Base-by-base conservation (phyloP, 2,113 vertebrate species). In the Pseudorhombus dupliciocellatus region DNA sequence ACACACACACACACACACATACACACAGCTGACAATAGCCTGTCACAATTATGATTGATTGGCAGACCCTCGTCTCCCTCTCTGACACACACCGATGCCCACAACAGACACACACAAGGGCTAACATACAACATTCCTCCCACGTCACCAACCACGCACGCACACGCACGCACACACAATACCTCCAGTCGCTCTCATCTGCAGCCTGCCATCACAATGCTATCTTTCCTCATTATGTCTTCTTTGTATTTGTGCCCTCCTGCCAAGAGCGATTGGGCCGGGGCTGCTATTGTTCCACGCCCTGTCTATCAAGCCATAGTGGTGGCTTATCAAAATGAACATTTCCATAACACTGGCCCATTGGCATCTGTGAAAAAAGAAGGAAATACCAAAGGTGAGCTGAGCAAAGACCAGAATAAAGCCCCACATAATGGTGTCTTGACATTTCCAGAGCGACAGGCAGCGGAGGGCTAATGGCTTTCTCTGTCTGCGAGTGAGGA, bases 211-310 rank as follows among this genome's bases (percentile, higher is more conserved):
- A 44, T 80, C 73, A 90, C 85, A 84, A 83, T 73, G 60, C 66
- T 80, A 89, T 90, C 87, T 87, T 61, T 70, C 61, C 83, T 88
- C 89, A 89, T 90, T 88, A 87, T 78, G 76, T 80, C 66, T 87
- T 62, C 76, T 87, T 89, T 90, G 85, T 90, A 80, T 86, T 56
- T 70, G 72, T 71, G 69, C 77, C 82, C 70, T 70, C 26, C 81
- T 72, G 87, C 84, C 84, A 70, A 56, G 80, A 88, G 72, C 30
- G 61, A 73, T 44, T 73, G 61, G 81, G 77, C 79, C 72, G 51
- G 62, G 63, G 66, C 60, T 62, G 20, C 64, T 28, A 77, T 89
- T 89, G 81, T 90, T 86, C 75, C 55, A 61, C 70, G 8, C 22
- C 44, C 74, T 64, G 85, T 81, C 86, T 75, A 73, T 90, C 86